A percentile compares a stretch with the other conserved stretches of the same genome.
These are phyloP conservation scores for Pseudopodoces humilis DNA, from an alignment of 2,113 vertebrate genomes.

Conservation along the genomic window DNA sequence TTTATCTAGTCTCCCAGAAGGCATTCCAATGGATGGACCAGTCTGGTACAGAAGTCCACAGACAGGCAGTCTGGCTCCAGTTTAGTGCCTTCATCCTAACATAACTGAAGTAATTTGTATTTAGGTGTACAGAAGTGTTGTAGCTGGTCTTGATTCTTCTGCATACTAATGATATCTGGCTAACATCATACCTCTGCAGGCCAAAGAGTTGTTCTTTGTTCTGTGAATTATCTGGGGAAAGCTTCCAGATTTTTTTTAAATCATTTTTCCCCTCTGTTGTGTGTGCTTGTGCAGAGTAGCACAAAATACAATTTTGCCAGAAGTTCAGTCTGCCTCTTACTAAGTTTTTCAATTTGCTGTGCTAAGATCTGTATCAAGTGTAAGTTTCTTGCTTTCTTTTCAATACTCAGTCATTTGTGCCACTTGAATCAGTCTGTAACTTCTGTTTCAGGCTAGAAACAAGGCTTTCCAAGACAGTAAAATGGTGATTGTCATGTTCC, in stretches of 20 bases:
- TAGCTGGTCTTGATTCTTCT: slow-evolving; percentile 47
- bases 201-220: slow-evolving; percentile 20
- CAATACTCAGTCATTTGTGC: background rate
- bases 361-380: background rate
- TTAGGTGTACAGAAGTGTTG: slow-evolving; percentile 59
- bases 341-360: background rate
- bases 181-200: slow-evolving; percentile 24
- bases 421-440: slow-evolving; percentile 5
- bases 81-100: slow-evolving; percentile 59
- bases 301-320: slow-evolving; percentile 16
- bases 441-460: background rate
- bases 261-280: background rate
- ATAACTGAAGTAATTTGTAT: slow-evolving; percentile 61
- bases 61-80: slow-evolving; percentile 80
- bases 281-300: background rate
- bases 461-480: background rate
- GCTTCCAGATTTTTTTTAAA: background rate
- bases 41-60: slow-evolving; percentile 51
- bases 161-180: slow-evolving; percentile 47
- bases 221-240: slow-evolving; percentile 17
- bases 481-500: background rate
- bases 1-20: slow-evolving; percentile 63
- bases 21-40: slow-evolving; percentile 67
- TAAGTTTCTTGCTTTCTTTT: background rate
- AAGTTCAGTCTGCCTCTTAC: background rate